Evolutionary conservation across 2,888 invertebrate genomes (phyloP).

Genomic region (Suillia variegata): DNA sequence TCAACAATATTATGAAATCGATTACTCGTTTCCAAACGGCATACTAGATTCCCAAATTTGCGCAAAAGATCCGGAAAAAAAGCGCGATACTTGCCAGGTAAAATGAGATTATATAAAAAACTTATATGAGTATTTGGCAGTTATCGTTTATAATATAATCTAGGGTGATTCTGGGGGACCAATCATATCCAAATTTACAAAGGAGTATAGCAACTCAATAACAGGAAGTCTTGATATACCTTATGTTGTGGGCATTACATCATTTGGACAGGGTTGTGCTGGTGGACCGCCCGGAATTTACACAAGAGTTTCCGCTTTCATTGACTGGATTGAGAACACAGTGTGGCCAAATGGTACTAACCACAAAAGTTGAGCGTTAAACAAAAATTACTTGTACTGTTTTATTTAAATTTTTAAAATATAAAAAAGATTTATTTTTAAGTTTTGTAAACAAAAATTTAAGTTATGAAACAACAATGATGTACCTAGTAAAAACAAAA

Average conservation of each 20-base stretch:
- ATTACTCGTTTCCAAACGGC: slow-evolving; percentile 10
- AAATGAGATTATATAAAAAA: neutral
- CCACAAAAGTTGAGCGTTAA: neutral
- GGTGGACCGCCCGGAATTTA: slow-evolving; percentile 28
- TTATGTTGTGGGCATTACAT: slow-evolving; percentile 33
- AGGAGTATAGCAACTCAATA: no score
- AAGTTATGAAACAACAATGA: no score
- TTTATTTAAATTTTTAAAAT: no score
- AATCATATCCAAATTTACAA: slow-evolving; percentile 1
- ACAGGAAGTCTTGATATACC: no score
- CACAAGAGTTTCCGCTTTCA: slow-evolving; percentile 26
- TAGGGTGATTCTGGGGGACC: slow-evolving; percentile 39
- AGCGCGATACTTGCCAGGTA: slow-evolving; percentile 31
- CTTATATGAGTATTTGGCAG: no score
- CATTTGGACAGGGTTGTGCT: slow-evolving; percentile 30
- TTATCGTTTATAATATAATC: neutral
- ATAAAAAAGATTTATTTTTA: no score
- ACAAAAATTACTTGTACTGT: no score
- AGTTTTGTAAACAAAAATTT: no score
- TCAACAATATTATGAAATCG: slow-evolving; percentile 13
- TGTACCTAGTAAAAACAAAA: no score
- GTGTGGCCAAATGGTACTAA: slow-evolving; percentile 27
- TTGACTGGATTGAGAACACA: slow-evolving; percentile 31
- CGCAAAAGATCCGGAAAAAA: slow-evolving; percentile 22
- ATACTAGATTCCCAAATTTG: slow-evolving; percentile 27